Percentiles rank a stretch among this genome's conserved stretches.
Evolutionary conservation across 2,797 vertebrate genomes (phyloP).

Genomic region (Huso huso): DNA sequence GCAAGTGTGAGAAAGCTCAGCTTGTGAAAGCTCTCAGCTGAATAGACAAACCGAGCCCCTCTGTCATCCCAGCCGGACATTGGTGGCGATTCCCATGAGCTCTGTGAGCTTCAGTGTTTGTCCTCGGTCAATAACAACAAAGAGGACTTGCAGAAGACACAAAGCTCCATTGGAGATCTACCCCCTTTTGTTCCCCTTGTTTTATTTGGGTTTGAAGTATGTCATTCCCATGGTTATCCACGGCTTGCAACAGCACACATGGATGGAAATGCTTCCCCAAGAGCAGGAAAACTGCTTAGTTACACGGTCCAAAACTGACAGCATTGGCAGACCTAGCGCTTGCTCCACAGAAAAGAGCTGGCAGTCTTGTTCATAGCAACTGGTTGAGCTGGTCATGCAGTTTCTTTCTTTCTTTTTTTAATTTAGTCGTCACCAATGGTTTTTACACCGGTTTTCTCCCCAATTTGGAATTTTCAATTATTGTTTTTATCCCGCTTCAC

Average conservation of each 20-base stretch:
- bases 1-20: constrained; percentile 56
- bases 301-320: constrained; percentile 48
- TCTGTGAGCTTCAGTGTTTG: constrained; percentile 34
- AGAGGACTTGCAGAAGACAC: constrained; percentile 42
- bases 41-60: constrained; percentile 41
- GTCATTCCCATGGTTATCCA: constrained; percentile 6
- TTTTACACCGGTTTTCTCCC: no score
- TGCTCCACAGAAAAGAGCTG: no score
- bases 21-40: constrained; percentile 49
- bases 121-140: constrained; percentile 46
- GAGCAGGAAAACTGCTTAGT: constrained; percentile 43
- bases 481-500: no score
- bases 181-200: constrained; percentile 18
- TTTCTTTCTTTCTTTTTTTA: no score
- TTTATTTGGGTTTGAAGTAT: constrained; percentile 18
- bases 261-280: constrained; percentile 44
- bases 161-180: constrained; percentile 24
- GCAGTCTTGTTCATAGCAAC: no score
- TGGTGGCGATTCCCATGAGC: constrained; percentile 34
- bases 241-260: constrained; percentile 26
- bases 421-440: no score
- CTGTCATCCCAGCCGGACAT: constrained; percentile 42
- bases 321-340: background rate
- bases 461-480: background rate
- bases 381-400: no score